These are phyloP conservation scores for Dicentrarchus labrax DNA, from an alignment of 2,113 vertebrate genomes.

Conservation along the genomic window DNA sequence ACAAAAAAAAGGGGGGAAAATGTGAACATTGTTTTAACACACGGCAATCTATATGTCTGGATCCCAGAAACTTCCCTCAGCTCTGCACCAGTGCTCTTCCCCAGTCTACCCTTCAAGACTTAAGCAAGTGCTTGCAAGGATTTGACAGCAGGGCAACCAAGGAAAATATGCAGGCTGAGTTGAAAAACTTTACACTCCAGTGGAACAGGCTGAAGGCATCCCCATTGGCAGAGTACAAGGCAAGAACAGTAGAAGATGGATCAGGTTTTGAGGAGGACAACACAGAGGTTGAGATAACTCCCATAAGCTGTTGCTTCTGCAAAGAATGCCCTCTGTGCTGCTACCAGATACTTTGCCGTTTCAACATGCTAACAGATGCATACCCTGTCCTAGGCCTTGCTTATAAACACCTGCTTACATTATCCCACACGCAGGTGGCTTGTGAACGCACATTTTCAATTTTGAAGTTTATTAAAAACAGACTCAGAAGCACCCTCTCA, in stretches of 20 bases:
- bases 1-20: too few species aligned
- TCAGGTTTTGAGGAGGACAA: background rate
- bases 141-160: constrained; percentile 4
- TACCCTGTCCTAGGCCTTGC: background rate
- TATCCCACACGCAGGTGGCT: background rate
- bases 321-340: constrained; percentile 10
- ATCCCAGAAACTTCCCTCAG: background rate
- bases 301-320: background rate
- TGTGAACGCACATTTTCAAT: background rate
- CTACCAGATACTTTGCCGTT: background rate
- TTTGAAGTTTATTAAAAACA: background rate
- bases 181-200: background rate
- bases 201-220: constrained; percentile 1
- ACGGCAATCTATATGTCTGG: background rate
- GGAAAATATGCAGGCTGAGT: background rate
- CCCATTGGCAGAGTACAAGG: background rate
- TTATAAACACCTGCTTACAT: background rate
- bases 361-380: constrained; percentile 3
- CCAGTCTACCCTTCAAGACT: background rate
- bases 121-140: background rate
- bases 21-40: background rate
- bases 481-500: background rate
- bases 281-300: background rate
- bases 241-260: too few species aligned
- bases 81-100: background rate